Conservation (phyloP, 2,888 invertebrate species). For the Cepaea hortensis region DNA sequence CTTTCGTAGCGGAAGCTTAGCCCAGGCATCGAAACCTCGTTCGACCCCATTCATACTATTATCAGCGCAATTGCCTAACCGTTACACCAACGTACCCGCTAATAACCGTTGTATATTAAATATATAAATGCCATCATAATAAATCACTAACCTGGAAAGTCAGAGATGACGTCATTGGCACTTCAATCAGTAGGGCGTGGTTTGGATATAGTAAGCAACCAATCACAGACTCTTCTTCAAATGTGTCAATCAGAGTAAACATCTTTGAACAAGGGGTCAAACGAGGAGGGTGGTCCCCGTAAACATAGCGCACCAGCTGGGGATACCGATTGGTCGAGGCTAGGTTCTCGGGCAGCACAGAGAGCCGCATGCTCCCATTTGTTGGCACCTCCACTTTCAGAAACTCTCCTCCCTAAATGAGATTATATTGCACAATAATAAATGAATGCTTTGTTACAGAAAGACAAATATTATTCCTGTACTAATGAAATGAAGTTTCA, state of each 20-base stretch:
- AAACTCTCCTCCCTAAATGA: slow-evolving; percentile 61
- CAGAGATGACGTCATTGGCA: slow-evolving; percentile 63
- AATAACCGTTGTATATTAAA: background rate
- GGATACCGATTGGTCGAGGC: slow-evolving; percentile 65
- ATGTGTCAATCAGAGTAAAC: slow-evolving; percentile 66
- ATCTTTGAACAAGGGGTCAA: slow-evolving; percentile 63
- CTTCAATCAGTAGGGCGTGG: slow-evolving; percentile 59
- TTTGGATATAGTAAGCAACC: slow-evolving; percentile 62
- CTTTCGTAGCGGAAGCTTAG: no score
- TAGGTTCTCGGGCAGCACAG: slow-evolving; percentile 58
- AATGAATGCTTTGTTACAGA: no score
- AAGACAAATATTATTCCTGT: no score
- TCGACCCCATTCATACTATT: no score
- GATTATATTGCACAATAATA: no score
- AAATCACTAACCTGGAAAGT: slow-evolving; percentile 54
- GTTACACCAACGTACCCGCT: no score
- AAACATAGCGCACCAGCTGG: slow-evolving; percentile 63
- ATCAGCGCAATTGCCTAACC: no score
- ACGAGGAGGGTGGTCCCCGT: slow-evolving; percentile 61
- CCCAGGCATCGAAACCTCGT: no score
- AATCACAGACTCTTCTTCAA: slow-evolving; percentile 63
- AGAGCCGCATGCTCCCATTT: slow-evolving; percentile 57
- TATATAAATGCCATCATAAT: background rate
- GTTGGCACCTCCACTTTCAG: slow-evolving; percentile 61
- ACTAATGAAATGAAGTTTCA: no score